Base-by-base conservation (phyloP, 1,140 invertebrate genomes). In the Venturia canescens region DNA sequence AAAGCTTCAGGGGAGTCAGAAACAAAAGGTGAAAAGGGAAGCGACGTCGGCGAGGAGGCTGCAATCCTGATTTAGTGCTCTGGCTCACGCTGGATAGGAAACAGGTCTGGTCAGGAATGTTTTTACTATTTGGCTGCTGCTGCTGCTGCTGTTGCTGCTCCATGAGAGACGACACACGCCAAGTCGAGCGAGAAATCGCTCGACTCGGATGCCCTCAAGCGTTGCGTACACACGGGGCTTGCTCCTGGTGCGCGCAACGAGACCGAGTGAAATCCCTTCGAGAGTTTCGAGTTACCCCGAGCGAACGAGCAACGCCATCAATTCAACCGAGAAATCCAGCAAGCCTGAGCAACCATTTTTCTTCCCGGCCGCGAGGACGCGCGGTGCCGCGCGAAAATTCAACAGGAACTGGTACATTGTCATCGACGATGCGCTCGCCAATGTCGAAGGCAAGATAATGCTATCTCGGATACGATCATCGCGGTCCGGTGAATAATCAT, bases 251-350 rank as follows among this genome's bases (percentile, higher is more conserved):
- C 6, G 38, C 15, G 60, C 6, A 23, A 26, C 11, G 53, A 63
- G n/a, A 63, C n/a, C 60, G 60, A 63, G 60, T 23, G n/a, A 63
- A 63, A 63, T 63, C 60, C 60, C 60, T 26, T n/a, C 13, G 60
- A 26, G 60, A 63, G 60, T 63, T 63, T 63, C 60, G 23, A 63
- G 60, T 63, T 63, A 63, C 23, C 21, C 5, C 53, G 53, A 57
- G 21, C 18, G 21, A n/a, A 4, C 53, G 53, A 57, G 53, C 18
- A 18, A 7, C 16, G 53, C 18, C 53, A 57, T 57, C 53, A 57
- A 57, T 57, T 57, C 13, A 57, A 57, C 53, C n/a, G 53, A 57
- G 53, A 57, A 57, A 57, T 57, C n/a, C 53, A 9, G 38, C 38
- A 9, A n/a, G 21, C 18, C n/a, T 57, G 18, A 9, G 38, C 38